Conservation (phyloP, 1,140 invertebrate genomes). For the Diploscapter pachys region DNA sequence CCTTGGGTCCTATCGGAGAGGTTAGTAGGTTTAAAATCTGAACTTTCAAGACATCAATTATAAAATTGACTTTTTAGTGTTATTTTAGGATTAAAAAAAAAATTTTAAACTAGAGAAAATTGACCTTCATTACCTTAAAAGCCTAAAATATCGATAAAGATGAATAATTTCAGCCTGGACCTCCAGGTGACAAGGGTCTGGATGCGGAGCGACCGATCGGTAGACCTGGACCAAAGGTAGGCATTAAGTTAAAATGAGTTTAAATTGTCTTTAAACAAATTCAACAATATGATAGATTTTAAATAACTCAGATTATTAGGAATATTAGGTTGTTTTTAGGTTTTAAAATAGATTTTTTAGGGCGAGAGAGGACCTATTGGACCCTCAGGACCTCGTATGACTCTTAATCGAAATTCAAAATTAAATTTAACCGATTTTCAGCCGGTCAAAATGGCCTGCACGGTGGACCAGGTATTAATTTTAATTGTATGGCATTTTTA, state of each 20-base stretch:
- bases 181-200: constrained; percentile 47
- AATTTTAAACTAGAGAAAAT: too few species aligned
- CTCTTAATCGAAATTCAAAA: too few species aligned
- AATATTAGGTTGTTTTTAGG: constrained; percentile 37
- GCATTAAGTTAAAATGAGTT: constrained; percentile 33
- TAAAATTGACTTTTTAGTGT: too few species aligned
- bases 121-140: too few species aligned
- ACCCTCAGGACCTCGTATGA: constrained; percentile 36
- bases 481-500: too few species aligned
- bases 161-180: constrained; percentile 31
- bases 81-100: too few species aligned
- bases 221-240: constrained; percentile 48
- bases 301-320: constrained; percentile 37
- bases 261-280: background rate
- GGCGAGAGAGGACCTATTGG: constrained; percentile 43
- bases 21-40: constrained; percentile 22
- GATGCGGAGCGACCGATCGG: constrained; percentile 46
- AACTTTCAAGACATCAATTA: too few species aligned
- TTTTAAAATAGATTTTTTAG: background rate
- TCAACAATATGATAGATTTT: background rate
- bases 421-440: too few species aligned
- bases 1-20: constrained; percentile 35
- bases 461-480: too few species aligned
- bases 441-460: too few species aligned
- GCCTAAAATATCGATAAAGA: too few species aligned